Percentiles rank a stretch among this genome's conserved stretches.
phyloP scores from a whole-genome alignment of 2,888 invertebrate genomes.

The Platycnemis pennipes region DNA sequence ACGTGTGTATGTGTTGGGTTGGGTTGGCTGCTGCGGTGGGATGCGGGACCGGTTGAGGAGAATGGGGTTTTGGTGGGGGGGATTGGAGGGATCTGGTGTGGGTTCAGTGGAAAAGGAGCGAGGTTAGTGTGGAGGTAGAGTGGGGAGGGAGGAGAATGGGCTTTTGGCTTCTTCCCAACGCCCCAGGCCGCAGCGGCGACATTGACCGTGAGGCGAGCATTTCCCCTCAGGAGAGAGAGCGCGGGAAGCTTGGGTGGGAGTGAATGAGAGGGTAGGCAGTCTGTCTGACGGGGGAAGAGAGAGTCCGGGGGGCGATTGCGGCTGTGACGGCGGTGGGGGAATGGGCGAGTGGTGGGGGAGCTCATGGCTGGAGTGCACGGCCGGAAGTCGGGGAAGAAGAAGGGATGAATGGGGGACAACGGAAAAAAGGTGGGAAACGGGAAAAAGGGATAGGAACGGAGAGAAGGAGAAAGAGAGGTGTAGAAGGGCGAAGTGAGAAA shows the following conservation, averaged over 20 bases:
- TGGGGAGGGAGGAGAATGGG: conserved; percentile 18
- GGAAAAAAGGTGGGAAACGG: neutral
- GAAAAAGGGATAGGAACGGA: neutral
- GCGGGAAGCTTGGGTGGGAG: neutral
- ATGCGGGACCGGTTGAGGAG: neutral
- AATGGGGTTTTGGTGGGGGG: neutral
- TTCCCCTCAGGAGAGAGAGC: conserved; percentile 10
- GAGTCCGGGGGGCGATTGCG: neutral
- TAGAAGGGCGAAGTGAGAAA: neutral
- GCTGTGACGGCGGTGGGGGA: conserved; percentile 43
- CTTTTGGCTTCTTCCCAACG: conserved; percentile 65
- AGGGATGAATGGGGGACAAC: neutral
- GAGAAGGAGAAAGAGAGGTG: neutral
- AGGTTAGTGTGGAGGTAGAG: neutral
- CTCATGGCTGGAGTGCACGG: neutral
- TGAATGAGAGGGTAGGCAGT: neutral
- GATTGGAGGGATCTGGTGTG: neutral
- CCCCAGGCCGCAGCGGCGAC: conserved; percentile 57
- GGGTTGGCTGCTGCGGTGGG: conserved; percentile 22
- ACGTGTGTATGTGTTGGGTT: neutral
- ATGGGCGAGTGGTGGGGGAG: neutral
- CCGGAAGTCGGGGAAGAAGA: neutral
- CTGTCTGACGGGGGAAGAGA: neutral
- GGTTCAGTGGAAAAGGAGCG: neutral
- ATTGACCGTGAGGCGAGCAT: conserved; percentile 61